Evolutionary conservation across 2,888 invertebrate species (phyloP).

Genomic region (Leptopterna dolabrata): DNA sequence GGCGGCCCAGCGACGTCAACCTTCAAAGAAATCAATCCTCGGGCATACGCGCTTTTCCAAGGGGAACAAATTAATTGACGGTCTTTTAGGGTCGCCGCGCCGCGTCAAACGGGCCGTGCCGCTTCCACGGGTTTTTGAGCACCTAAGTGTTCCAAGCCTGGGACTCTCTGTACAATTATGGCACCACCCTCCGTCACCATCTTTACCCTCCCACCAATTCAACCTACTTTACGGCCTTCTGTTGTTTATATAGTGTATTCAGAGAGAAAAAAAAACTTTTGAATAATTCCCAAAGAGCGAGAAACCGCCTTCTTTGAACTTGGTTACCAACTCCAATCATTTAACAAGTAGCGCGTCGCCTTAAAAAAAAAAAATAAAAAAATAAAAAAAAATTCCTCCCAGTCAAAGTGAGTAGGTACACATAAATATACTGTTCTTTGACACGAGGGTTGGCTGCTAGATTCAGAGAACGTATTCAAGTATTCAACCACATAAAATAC

Average conservation of each 20-base stretch:
- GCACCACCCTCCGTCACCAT: conserved; percentile 33
- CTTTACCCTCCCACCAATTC: conserved; percentile 19
- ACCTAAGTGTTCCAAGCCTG: conserved; percentile 45
- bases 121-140: conserved; percentile 51
- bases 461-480: too few relatives aligned
- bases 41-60: conserved; percentile 63
- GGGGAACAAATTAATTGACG: conserved; percentile 64
- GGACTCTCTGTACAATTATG: conserved; percentile 54
- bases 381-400: background rate
- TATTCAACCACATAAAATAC: too few relatives aligned
- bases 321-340: background rate
- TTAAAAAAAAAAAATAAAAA: too few relatives aligned
- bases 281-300: conserved; percentile 21
- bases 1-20: conserved; percentile 34
- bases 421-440: background rate
- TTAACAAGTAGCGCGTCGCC: conserved; percentile 27
- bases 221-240: conserved; percentile 38
- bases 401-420: background rate
- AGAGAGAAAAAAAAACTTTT: conserved; percentile 35
- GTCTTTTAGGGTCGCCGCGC: conserved; percentile 58
- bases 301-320: conserved; percentile 13
- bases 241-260: conserved; percentile 42
- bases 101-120: conserved; percentile 45
- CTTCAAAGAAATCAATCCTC: conserved; percentile 62
- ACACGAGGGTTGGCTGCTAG: background rate